Evolutionary conservation across 2,113 vertebrate species (phyloP).

Genomic region (Oenanthe oenanthe): DNA sequence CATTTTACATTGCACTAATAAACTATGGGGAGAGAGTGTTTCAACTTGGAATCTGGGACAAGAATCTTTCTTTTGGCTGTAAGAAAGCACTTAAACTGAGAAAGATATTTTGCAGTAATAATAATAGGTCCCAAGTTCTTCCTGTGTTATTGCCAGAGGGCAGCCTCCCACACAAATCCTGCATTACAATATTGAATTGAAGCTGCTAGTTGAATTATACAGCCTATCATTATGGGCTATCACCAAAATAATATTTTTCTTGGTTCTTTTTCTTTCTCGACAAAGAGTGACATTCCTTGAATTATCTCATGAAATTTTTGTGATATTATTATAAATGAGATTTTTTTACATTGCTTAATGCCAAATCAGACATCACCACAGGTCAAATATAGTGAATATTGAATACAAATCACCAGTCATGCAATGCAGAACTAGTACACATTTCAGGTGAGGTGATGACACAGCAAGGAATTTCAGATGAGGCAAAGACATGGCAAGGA

Average conservation of each 20-base stretch:
- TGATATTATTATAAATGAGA: neutral
- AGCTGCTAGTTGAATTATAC: constrained; percentile 4
- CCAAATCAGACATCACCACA: neutral
- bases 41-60: neutral
- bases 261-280: fast-evolving
- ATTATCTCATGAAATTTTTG: neutral
- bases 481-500: neutral
- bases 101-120: neutral
- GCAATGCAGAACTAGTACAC: neutral
- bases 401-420: neutral
- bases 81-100: neutral
- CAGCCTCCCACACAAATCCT: neutral
- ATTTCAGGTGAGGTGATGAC: neutral
- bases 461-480: neutral
- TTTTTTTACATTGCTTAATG: neutral
- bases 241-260: neutral
- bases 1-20: neutral
- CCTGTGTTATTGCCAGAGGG: neutral
- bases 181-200: neutral
- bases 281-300: neutral
- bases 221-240: neutral
- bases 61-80: neutral
- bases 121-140: neutral
- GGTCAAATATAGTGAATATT: neutral
- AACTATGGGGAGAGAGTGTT: neutral